Conservation (phyloP, 1,140 invertebrate species). For the Conopomorpha cramerella region DNA sequence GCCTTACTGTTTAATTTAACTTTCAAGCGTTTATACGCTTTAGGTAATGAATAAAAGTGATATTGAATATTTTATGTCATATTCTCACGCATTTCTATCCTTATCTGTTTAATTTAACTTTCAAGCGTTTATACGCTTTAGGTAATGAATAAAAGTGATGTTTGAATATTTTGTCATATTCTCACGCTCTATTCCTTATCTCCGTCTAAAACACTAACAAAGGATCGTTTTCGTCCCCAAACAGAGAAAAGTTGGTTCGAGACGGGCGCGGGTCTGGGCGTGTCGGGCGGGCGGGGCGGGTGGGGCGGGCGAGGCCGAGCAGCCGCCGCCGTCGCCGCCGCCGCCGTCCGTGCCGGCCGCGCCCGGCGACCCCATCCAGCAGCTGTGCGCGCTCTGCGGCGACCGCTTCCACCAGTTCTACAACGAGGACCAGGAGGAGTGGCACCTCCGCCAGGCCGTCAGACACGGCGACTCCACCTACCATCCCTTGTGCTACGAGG, state of each 20-base stretch:
- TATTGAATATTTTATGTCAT: too few species aligned
- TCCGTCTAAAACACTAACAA: too few species aligned
- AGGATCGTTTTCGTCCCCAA: too few species aligned
- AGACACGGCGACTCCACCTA: constrained; percentile 79
- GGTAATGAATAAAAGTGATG: too few species aligned
- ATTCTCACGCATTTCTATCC: too few species aligned
- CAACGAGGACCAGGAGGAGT: constrained; percentile 94
- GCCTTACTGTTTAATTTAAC: too few species aligned
- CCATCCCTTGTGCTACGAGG: constrained; percentile 90
- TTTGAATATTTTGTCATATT: too few species aligned
- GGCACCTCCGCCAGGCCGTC: constrained; percentile 88
- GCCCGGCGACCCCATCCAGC: constrained; percentile 60
- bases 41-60: too few species aligned
- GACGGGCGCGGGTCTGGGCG: constrained; percentile 62
- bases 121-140: too few species aligned
- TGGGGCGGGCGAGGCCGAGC: constrained; percentile 21
- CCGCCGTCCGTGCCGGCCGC: constrained; percentile 68
- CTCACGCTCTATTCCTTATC: too few species aligned
- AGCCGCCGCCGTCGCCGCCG: constrained; percentile 59
- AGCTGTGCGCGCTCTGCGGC: constrained; percentile 83
- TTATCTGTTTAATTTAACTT: too few species aligned
- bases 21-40: too few species aligned
- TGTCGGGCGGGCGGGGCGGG: constrained; percentile 14
- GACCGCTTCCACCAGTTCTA: constrained; percentile 93
- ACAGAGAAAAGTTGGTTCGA: constrained; percentile 89